Evolutionary conservation across 2,113 vertebrate genomes (phyloP).

Genomic region (Amazona guildingii): DNA sequence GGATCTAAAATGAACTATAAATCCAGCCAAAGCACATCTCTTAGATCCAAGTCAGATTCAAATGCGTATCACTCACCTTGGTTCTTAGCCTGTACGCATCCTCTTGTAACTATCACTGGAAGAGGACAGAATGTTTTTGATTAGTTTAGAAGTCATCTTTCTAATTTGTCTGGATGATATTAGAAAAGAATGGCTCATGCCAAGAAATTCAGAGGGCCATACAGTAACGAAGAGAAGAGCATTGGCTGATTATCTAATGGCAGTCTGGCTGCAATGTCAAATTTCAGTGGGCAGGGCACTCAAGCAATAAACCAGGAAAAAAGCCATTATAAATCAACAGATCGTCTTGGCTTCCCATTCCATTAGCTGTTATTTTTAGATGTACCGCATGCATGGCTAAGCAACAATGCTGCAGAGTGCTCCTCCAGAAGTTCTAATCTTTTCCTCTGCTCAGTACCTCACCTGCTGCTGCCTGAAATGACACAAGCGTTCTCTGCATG

Average conservation of each 20-base stretch:
- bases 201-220: neutral
- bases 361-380: constrained; percentile 63
- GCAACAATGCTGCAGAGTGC: constrained; percentile 17
- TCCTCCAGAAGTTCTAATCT: constrained; percentile 28
- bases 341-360: constrained; percentile 36
- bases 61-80: neutral
- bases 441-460: constrained; percentile 6
- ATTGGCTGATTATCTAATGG: constrained; percentile 17
- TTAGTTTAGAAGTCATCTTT: neutral
- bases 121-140: neutral
- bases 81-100: neutral
- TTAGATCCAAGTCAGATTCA: neutral
- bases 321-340: constrained; percentile 57
- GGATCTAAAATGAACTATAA: constrained; percentile 12
- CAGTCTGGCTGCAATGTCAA: constrained; percentile 29
- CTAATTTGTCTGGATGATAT: neutral
- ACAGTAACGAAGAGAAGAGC: neutral
- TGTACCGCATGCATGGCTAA: constrained; percentile 29
- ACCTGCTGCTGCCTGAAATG: constrained; percentile 33
- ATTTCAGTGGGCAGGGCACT: constrained; percentile 42
- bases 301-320: constrained; percentile 45
- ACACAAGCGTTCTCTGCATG: neutral
- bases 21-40: constrained; percentile 16
- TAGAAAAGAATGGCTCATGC: neutral
- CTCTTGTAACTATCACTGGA: neutral